Evolutionary conservation across 2,113 vertebrate species (phyloP).

Genomic region (Thymallus thymallus): DNA sequence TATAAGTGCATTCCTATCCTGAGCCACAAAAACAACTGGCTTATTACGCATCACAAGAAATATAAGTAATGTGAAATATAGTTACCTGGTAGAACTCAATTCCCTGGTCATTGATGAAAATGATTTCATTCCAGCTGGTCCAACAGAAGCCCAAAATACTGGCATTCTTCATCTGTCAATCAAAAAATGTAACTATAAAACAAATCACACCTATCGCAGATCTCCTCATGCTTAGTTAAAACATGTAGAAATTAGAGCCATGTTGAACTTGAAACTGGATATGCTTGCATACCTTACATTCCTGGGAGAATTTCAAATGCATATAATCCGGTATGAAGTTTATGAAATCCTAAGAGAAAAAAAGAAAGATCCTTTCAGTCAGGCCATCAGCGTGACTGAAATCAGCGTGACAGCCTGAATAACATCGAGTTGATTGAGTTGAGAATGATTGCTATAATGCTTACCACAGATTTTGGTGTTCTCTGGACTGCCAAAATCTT

Average conservation of each 20-base stretch:
- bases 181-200: conserved; percentile 6
- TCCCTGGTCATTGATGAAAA: conserved; percentile 96
- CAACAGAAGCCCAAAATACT: conserved; percentile 95
- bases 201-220: not conserved
- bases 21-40: not conserved
- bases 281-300: conserved; percentile 84
- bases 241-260: no score
- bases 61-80: not conserved
- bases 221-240: no score
- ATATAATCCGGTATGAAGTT: conserved; percentile 95
- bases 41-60: not conserved
- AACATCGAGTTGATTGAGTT: not conserved
- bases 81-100: conserved; percentile 96
- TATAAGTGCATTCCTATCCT: no score
- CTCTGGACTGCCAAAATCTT: conserved; percentile 96
- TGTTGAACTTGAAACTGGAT: not conserved
- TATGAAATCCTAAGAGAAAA: conserved; percentile 85
- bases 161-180: conserved; percentile 90
- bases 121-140: conserved; percentile 93
- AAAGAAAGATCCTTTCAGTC: not conserved
- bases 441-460: conserved; percentile 35
- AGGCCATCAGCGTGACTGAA: not conserved
- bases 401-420: not conserved
- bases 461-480: conserved; percentile 91
- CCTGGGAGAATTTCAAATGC: conserved; percentile 91